Percentiles rank a stretch among this genome's conserved stretches.
phyloP scores from a whole-genome alignment of 2,797 vertebrate genomes.

The Microchirus variegatus region DNA sequence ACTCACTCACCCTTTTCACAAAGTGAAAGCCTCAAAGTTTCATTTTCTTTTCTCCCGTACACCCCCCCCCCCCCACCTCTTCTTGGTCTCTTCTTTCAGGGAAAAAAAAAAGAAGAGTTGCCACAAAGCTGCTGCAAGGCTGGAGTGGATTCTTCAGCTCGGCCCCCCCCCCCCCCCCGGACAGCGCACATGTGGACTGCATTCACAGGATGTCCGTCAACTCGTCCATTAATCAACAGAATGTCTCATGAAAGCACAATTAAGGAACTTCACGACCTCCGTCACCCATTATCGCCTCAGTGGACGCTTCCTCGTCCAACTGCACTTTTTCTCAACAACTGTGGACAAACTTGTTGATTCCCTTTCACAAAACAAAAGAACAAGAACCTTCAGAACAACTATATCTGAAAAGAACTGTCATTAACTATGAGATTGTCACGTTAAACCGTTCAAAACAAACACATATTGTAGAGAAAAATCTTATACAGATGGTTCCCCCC shows the following conservation, averaged over 20 bases:
- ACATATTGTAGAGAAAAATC: too few species aligned
- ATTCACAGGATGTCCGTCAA: constrained; percentile 72
- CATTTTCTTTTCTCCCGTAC: constrained; percentile 62
- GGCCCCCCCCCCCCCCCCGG: constrained; percentile 82
- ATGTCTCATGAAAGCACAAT: constrained; percentile 73
- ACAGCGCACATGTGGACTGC: constrained; percentile 77
- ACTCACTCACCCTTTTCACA: constrained; percentile 59
- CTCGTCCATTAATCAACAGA: constrained; percentile 69
- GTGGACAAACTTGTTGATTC: background rate
- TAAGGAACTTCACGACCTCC: constrained; percentile 56
- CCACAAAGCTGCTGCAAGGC: constrained; percentile 73
- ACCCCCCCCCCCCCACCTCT: background rate
- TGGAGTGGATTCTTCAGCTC: constrained; percentile 75
- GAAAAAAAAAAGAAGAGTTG: constrained; percentile 43
- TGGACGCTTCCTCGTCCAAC: constrained; percentile 32
- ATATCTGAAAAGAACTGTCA: too few species aligned
- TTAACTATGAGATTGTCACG: too few species aligned
- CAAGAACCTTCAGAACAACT: too few species aligned
- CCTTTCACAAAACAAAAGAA: background rate
- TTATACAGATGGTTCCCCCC: too few species aligned
- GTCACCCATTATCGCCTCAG: constrained; percentile 61
- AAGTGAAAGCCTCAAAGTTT: constrained; percentile 74
- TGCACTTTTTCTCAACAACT: constrained; percentile 18
- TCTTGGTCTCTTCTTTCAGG: constrained; percentile 37
- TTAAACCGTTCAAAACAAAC: too few species aligned